Conservation (phyloP, 2,797 vertebrate genomes). For the Coluber constrictor region DNA sequence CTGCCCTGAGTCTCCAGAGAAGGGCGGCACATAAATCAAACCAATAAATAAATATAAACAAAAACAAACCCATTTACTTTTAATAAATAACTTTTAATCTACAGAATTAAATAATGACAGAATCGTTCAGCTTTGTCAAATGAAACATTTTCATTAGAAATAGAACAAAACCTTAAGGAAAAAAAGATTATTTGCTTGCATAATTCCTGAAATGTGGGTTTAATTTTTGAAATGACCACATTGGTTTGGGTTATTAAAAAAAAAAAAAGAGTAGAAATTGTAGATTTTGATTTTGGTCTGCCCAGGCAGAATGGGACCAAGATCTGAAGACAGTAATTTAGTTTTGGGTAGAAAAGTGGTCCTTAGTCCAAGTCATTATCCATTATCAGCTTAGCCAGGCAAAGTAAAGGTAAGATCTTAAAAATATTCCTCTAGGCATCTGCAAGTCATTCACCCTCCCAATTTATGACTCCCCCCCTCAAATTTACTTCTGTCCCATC, state of each 20-base stretch:
- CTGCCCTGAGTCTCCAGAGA: too few species aligned
- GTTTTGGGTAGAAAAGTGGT: not conserved
- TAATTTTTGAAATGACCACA: not conserved
- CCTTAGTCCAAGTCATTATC: not conserved
- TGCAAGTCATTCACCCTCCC: not conserved
- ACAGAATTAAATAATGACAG: not conserved
- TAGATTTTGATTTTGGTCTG: not conserved
- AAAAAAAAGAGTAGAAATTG: not conserved
- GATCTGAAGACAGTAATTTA: not conserved
- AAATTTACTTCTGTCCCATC: not conserved
- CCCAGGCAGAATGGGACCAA: not conserved
- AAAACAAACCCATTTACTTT: not conserved
- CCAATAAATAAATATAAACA: too few species aligned
- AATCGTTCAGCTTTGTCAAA: not conserved
- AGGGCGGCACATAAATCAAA: too few species aligned
- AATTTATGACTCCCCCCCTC: not conserved
- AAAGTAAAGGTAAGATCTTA: not conserved
- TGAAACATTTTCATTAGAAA: not conserved
- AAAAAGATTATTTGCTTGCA: not conserved
- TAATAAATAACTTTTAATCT: not conserved
- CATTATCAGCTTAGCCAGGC: not conserved
- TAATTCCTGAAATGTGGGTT: not conserved
- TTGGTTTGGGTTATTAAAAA: not conserved
- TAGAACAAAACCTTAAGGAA: not conserved
- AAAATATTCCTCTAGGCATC: not conserved